phyloP scores from a whole-genome alignment of 2,797 vertebrate genomes.

The Rhinogobio ventralis region DNA sequence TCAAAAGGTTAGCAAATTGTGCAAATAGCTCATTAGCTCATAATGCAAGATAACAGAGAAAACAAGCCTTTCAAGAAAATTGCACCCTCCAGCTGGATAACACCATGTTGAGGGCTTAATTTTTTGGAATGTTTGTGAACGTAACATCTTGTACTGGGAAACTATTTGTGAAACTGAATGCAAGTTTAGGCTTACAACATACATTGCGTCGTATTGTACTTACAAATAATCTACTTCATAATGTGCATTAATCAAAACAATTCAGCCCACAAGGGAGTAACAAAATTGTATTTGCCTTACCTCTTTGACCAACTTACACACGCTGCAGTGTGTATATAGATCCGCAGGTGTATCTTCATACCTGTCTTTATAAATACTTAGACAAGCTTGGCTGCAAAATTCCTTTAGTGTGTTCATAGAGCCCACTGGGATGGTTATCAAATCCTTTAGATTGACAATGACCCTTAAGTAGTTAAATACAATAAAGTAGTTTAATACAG shows the following conservation, averaged over 20 bases:
- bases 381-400: slow-evolving; percentile 95
- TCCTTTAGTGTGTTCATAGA: slow-evolving; percentile 82
- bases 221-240: neutral
- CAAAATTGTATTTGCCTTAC: slow-evolving; percentile 71
- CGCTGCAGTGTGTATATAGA: slow-evolving; percentile 86
- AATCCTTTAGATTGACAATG: slow-evolving; percentile 92
- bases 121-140: neutral
- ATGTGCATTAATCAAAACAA: neutral
- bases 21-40: neutral
- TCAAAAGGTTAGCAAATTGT: neutral
- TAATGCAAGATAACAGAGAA: neutral
- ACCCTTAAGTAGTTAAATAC: slow-evolving; percentile 76
- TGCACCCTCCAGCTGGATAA: neutral
- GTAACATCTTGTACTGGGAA: neutral
- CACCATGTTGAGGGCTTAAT: neutral
- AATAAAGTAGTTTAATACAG: neutral
- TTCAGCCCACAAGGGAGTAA: neutral
- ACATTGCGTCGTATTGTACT: neutral
- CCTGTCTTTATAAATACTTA: slow-evolving; percentile 87
- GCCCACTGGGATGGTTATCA: slow-evolving; percentile 92
- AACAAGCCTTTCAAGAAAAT: neutral
- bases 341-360: slow-evolving; percentile 76
- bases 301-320: slow-evolving; percentile 89
- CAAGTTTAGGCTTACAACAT: neutral
- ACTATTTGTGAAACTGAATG: neutral